Conservation (phyloP, 1,140 invertebrate genomes). For the Pantala flavescens region DNA sequence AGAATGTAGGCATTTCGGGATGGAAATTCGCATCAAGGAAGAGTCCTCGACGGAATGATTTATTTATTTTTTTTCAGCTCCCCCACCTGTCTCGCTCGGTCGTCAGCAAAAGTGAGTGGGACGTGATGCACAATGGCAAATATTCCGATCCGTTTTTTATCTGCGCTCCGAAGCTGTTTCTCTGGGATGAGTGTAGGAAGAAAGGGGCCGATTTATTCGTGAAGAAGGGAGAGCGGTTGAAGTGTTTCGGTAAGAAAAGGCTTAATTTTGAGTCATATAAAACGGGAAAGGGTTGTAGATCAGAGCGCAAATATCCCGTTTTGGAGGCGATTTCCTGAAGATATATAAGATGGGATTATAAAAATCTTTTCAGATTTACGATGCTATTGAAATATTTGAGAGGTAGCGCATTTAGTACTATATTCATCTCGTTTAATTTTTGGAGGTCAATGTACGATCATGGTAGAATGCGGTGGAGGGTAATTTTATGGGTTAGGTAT, state of each 20-base stretch:
- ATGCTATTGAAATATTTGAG: too few species aligned
- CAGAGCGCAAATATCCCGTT: too few species aligned
- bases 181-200: neutral
- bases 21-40: neutral
- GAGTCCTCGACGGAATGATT: neutral
- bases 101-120: neutral
- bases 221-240: neutral
- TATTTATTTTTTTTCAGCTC: neutral
- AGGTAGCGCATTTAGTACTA: too few species aligned
- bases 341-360: too few species aligned
- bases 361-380: too few species aligned
- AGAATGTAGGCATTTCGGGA: neutral
- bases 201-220: neutral
- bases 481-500: too few species aligned
- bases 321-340: too few species aligned
- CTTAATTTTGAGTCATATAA: too few species aligned
- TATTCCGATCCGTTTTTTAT: neutral
- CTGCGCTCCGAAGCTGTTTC: neutral
- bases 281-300: too few species aligned
- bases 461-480: too few species aligned
- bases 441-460: too few species aligned
- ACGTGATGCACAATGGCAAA: slow-evolving; percentile 5
- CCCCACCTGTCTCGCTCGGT: neutral
- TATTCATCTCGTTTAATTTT: too few species aligned
- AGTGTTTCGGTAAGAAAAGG: neutral